phyloP scores from a whole-genome alignment of 2,797 vertebrate genomes.

The Syngnathus rostellatus region DNA sequence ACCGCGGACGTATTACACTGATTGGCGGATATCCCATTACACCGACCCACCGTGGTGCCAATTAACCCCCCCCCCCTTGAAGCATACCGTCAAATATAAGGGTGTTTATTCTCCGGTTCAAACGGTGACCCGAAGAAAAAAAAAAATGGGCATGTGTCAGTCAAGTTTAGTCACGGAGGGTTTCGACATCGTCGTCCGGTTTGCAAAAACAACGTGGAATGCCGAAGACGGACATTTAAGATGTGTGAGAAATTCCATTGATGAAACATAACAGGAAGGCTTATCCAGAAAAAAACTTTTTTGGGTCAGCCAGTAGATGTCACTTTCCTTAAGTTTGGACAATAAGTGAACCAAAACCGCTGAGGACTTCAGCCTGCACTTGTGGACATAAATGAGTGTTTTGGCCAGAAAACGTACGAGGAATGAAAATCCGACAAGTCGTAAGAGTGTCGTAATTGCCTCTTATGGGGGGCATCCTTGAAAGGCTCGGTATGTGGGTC shows the following conservation, averaged over 20 bases:
- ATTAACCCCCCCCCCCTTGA: slow-evolving; percentile 26
- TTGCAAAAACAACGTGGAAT: slow-evolving; percentile 8
- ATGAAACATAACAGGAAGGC: slow-evolving; percentile 31
- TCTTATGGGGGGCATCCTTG: neutral
- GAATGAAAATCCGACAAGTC: neutral
- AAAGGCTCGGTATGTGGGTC: neutral
- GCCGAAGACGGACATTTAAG: slow-evolving; percentile 38
- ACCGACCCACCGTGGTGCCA: slow-evolving; percentile 39
- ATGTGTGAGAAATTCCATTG: slow-evolving; percentile 49
- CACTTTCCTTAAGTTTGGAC: slow-evolving; percentile 48
- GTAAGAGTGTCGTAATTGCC: neutral
- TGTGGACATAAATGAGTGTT: neutral
- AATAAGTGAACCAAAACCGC: neutral
- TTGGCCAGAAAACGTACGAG: neutral
- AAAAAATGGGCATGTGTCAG: slow-evolving; percentile 26
- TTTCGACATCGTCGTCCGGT: slow-evolving; percentile 25
- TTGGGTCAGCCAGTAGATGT: slow-evolving; percentile 65
- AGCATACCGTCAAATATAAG: slow-evolving; percentile 44
- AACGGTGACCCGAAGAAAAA: slow-evolving; percentile 29
- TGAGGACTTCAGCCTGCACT: slow-evolving; percentile 9
- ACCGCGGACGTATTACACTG: slow-evolving; percentile 50
- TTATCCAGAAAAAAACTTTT: slow-evolving; percentile 22
- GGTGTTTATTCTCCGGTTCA: slow-evolving; percentile 45
- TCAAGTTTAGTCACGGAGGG: slow-evolving; percentile 38
- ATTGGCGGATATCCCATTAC: slow-evolving; percentile 53